These are phyloP conservation scores for Brachionus calyciflorus DNA, from an alignment of 1,140 invertebrate genomes.

Conservation along the genomic window DNA sequence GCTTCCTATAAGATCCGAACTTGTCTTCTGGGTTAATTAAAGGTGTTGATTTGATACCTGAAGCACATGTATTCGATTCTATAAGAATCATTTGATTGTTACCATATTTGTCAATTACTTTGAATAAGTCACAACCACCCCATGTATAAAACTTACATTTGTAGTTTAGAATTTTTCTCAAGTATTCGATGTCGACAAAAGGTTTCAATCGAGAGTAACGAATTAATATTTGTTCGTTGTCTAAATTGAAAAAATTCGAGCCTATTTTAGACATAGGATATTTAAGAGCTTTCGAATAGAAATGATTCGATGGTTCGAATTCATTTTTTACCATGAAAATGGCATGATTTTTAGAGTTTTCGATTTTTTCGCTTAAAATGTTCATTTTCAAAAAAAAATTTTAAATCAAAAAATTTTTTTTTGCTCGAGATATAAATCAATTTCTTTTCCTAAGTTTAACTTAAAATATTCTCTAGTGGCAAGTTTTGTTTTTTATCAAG, in stretches of 20 bases:
- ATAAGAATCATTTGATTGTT: constrained; percentile 18
- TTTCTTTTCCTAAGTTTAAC: too few species aligned
- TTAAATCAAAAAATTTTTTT: too few species aligned
- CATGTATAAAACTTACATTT: constrained; percentile 11
- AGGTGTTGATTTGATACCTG: constrained; percentile 13
- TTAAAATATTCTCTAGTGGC: too few species aligned
- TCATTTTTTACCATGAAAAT: not conserved
- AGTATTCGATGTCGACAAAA: not conserved
- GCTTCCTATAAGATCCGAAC: not conserved
- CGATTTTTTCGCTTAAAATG: constrained; percentile 13
- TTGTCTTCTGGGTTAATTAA: not conserved
- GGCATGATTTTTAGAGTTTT: not conserved
- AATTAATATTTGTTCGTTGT: constrained; percentile 5
- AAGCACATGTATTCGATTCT: constrained; percentile 19
- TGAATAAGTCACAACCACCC: constrained; percentile 23
- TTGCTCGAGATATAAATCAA: too few species aligned
- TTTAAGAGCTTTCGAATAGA: constrained; percentile 3
- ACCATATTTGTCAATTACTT: not conserved
- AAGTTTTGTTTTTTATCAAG: too few species aligned
- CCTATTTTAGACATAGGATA: not conserved
- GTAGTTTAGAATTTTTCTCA: not conserved
- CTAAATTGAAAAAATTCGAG: not conserved
- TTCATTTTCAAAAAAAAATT: not conserved
- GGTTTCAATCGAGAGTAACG: constrained; percentile 8
- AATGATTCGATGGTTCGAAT: not conserved